Percentiles rank a stretch among this genome's conserved stretches.
Evolutionary conservation across 1,140 invertebrate species (phyloP).

Genomic region (Drosophila elegans): DNA sequence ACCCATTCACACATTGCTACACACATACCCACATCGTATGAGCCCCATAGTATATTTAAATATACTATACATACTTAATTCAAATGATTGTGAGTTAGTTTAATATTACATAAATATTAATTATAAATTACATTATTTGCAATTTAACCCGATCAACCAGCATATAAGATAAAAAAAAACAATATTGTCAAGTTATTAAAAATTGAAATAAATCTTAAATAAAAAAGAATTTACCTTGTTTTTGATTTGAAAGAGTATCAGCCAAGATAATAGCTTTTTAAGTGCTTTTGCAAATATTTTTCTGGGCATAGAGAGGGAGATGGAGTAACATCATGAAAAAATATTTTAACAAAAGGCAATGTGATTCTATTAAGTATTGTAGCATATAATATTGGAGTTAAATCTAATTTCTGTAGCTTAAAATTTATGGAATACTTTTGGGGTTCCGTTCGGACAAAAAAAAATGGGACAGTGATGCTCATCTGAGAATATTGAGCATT

Average conservation of each 20-base stretch:
- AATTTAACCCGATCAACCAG: constrained; percentile 78
- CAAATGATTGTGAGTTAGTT: constrained; percentile 83
- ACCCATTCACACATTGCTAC: constrained; percentile 29
- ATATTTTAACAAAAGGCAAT: too few relatives aligned
- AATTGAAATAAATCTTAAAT: constrained; percentile 69
- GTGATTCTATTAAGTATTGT: too few relatives aligned
- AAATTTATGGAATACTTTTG: neutral
- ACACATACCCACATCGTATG: constrained; percentile 28
- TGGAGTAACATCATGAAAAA: too few relatives aligned
- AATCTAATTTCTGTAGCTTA: neutral
- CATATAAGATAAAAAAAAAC: constrained; percentile 70
- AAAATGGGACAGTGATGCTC: too few relatives aligned
- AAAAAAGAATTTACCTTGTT: constrained; percentile 32
- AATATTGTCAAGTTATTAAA: constrained; percentile 82
- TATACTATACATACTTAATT: constrained; percentile 76
- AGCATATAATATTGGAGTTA: too few relatives aligned
- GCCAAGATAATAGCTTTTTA: neutral
- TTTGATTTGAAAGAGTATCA: neutral
- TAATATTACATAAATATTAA: constrained; percentile 83
- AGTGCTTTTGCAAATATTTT: too few relatives aligned
- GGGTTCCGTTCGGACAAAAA: neutral
- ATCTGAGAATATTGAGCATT: too few relatives aligned
- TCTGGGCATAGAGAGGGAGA: too few relatives aligned
- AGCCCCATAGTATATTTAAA: constrained; percentile 45
- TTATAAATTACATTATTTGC: constrained; percentile 82